These are phyloP conservation scores for Hirtodrosophila cameraria DNA, from an alignment of 2,888 invertebrate genomes.

Conservation along the genomic window DNA sequence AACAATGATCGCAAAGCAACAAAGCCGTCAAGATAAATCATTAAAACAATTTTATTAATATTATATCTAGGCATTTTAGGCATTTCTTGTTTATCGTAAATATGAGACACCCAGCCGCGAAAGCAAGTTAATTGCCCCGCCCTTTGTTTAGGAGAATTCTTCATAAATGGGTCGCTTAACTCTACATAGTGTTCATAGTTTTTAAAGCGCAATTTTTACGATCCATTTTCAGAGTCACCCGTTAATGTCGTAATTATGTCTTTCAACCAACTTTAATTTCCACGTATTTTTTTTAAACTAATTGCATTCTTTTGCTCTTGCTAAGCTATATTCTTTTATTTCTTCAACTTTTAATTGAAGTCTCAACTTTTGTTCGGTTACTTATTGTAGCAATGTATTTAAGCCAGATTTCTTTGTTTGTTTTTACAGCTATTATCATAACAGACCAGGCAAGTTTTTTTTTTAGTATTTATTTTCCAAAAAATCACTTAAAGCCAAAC, in stretches of 20 bases:
- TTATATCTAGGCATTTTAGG: slow-evolving; percentile 34
- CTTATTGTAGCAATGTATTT: too few species aligned
- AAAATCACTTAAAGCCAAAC: slow-evolving; percentile 19
- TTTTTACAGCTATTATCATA: slow-evolving; percentile 22
- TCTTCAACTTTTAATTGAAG: slow-evolving; percentile 24
- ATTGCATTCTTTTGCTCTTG: slow-evolving; percentile 51
- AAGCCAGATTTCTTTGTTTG: slow-evolving; percentile 15
- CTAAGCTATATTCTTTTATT: slow-evolving; percentile 16
- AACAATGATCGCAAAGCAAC: slow-evolving; percentile 27
- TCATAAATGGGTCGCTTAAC: slow-evolving; percentile 49
- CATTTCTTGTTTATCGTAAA: slow-evolving; percentile 29
- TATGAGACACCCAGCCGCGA: slow-evolving; percentile 38
- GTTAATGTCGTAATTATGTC: slow-evolving; percentile 64
- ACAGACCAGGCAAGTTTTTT: too few species aligned
- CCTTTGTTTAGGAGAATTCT: slow-evolving; percentile 23
- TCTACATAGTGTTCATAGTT: slow-evolving; percentile 31
- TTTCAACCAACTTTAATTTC: slow-evolving; percentile 39
- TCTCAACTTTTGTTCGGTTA: too few species aligned
- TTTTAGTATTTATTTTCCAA: too few species aligned
- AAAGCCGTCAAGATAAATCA: slow-evolving; percentile 50
- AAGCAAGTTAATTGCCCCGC: slow-evolving; percentile 41
- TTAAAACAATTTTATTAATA: slow-evolving; percentile 70
- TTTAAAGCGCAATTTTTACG: slow-evolving; percentile 33
- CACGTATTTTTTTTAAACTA: slow-evolving; percentile 47
- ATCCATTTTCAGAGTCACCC: slow-evolving; percentile 21